Base-by-base conservation (phyloP, 2,888 invertebrate species). In the Lasioglossum villosulum region DNA sequence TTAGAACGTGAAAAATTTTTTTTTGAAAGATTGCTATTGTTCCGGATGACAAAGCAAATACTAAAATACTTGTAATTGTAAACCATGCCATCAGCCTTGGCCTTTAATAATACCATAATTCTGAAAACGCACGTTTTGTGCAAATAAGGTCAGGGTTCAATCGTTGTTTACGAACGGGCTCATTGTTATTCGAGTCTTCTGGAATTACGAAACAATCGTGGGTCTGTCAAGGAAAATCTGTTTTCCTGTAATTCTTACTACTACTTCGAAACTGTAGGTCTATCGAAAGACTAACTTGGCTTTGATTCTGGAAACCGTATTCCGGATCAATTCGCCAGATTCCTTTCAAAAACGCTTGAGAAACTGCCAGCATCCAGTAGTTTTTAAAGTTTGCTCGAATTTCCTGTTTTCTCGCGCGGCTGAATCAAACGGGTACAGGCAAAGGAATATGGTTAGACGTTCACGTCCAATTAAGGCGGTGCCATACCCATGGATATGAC, bases 391-490 rank as follows among this genome's bases (percentile, higher is more conserved):
- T 23, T 10, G 37, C 34, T 12, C 34, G 66, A 68, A 68, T 68
- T 68, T 68, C 66, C 66, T 34, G 66, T 68, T 37, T n/a, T 68
- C 37, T 23, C 66, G 66, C 19, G 66, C 66, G 34, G 37, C 37
- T 68, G 66, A 68, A 68, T 37, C 34, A 68, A 37, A 37, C 66
- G 16, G 66, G 66, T 68, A 37, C 37, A 37, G 34, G 74, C 30
- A 74, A 74, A 23, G 74, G 74, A 68, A 68, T 37, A 23, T 23
- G 34, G 68, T 2, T 34, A 23, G 27, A 23, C 19, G 39, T 78
- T 66, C 52, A 23, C 42, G 37, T 48, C 23, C 52, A 10, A 68
- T 83, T 89, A 76, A 78, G n/a, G n/a, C n/a, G n/a, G n/a, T n/a
- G n/a, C n/a, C n/a, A n/a, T n/a, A n/a, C n/a, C n/a, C n/a, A n/a